These are phyloP conservation scores for Dipodomys merriami DNA, from an alignment of 2,113 vertebrate species.

Conservation along the genomic window DNA sequence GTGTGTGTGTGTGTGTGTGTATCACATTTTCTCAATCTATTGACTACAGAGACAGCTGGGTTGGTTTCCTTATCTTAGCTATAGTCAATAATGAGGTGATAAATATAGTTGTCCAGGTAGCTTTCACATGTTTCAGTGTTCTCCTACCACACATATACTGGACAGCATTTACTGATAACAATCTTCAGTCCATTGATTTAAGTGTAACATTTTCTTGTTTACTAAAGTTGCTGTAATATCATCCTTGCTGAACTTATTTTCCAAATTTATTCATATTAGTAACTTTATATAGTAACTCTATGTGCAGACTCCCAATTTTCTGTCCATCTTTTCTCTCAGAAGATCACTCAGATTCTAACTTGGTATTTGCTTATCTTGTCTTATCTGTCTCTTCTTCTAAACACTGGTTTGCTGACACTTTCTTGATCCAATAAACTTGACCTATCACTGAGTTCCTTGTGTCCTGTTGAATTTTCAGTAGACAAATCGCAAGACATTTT, in stretches of 20 bases:
- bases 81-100: no score
- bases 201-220: not conserved
- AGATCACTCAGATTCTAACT: not conserved
- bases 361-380: not conserved
- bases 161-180: not conserved
- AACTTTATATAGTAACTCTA: not conserved
- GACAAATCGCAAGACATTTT: constrained; percentile 30
- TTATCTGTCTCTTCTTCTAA: not conserved
- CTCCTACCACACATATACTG: not conserved
- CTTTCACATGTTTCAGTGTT: not conserved
- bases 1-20: no score
- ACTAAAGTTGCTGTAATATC: not conserved
- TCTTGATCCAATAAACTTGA: not conserved
- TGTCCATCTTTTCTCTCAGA: no score
- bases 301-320: no score
- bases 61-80: no score
- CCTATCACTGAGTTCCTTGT: not conserved
- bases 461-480: not conserved
- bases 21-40: no score
- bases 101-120: no score
- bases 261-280: not conserved
- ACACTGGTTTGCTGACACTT: not conserved
- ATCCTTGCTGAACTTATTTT: not conserved
- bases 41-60: no score
- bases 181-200: not conserved